A percentile compares a stretch with the other conserved stretches of the same genome.
phyloP scores from a whole-genome alignment of 2,888 invertebrate genomes.

The Fragum sueziense region DNA sequence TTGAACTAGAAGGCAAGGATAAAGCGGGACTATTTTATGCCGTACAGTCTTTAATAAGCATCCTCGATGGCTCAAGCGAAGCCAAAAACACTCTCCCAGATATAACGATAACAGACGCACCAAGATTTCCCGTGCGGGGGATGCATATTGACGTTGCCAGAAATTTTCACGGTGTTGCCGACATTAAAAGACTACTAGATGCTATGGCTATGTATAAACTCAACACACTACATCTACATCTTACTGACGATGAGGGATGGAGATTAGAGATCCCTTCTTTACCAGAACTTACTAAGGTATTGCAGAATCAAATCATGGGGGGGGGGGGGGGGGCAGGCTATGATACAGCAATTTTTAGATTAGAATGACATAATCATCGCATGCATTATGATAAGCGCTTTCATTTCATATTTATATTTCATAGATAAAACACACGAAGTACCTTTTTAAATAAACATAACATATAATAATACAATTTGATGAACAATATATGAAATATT shows the following conservation, averaged over 20 bases:
- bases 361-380: too few relatives aligned
- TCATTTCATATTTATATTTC: too few relatives aligned
- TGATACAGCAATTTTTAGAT: too few relatives aligned
- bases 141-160: conserved; percentile 69
- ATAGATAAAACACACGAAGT: too few relatives aligned
- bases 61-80: conserved; percentile 22
- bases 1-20: conserved; percentile 58
- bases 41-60: conserved; percentile 65
- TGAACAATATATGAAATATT: too few relatives aligned
- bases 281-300: conserved; percentile 74
- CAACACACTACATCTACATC: conserved; percentile 79
- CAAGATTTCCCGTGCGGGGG: conserved; percentile 68
- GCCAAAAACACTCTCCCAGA: conserved; percentile 4
- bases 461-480: too few relatives aligned
- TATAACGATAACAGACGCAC: conserved; percentile 55
- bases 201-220: conserved; percentile 79
- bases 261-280: conserved; percentile 78
- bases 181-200: conserved; percentile 70
- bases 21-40: conserved; percentile 72
- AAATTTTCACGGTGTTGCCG: conserved; percentile 71
- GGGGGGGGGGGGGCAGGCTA: too few relatives aligned
- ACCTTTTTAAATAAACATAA: too few relatives aligned
- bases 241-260: conserved; percentile 81
- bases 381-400: too few relatives aligned
- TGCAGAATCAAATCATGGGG: too few relatives aligned